Percentiles rank a stretch among this genome's conserved stretches.
phyloP scores from a whole-genome alignment of 2,113 vertebrate genomes.

The Pteropus alecto region DNA sequence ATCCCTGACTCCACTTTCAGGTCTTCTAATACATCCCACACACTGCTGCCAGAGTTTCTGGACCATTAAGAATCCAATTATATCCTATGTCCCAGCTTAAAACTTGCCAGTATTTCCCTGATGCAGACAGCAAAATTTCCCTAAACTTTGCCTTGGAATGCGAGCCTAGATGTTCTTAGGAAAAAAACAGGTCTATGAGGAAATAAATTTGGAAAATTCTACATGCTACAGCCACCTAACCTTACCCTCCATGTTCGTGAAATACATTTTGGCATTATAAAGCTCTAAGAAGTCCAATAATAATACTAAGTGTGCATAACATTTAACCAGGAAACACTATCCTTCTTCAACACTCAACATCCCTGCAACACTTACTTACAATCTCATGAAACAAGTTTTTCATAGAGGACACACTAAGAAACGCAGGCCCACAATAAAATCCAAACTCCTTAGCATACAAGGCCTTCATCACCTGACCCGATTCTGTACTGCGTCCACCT shows the following conservation, averaged over 20 bases:
- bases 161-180: not conserved
- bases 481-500: not conserved
- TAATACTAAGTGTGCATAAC: not conserved
- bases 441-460: not conserved
- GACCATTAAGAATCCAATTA: not conserved
- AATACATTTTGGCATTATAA: not conserved
- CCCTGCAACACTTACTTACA: not conserved
- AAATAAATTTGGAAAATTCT: not conserved
- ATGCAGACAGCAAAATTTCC: not conserved
- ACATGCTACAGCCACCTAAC: not conserved
- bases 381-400: not conserved
- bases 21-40: not conserved
- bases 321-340: not conserved
- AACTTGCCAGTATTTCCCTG: not conserved
- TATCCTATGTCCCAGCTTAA: not conserved
- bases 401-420: not conserved
- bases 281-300: not conserved
- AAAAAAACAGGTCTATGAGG: not conserved
- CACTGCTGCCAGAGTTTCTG: not conserved
- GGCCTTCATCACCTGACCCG: not conserved
- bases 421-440: not conserved
- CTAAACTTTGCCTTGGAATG: not conserved
- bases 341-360: not conserved
- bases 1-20: not conserved
- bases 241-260: not conserved